These are phyloP conservation scores for Muscicapa comitata DNA, from an alignment of 2,797 vertebrate genomes.

Conservation along the genomic window DNA sequence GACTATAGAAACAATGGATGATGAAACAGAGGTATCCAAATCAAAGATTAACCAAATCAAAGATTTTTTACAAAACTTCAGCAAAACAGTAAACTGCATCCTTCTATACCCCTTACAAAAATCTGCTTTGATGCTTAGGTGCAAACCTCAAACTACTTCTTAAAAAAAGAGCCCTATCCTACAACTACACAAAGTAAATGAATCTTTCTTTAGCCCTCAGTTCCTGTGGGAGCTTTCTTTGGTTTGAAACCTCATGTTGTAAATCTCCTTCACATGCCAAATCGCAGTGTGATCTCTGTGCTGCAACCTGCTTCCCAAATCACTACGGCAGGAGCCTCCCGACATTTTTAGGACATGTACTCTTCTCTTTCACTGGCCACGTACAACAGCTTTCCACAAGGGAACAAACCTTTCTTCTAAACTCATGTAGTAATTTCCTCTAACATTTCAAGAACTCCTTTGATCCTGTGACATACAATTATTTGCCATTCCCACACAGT, in stretches of 20 bases:
- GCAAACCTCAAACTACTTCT: background rate
- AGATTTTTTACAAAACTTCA: background rate
- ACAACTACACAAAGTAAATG: background rate
- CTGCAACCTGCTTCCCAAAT: background rate
- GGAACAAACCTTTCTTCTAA: slow-evolving; percentile 3
- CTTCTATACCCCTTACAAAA: background rate
- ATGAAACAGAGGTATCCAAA: background rate
- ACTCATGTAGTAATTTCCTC: slow-evolving; percentile 16
- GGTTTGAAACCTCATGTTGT: background rate
- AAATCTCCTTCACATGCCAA: background rate
- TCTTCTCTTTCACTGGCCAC: background rate
- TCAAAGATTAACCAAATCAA: background rate
- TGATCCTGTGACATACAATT: background rate
- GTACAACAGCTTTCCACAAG: background rate
- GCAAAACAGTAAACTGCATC: background rate
- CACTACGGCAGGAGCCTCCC: background rate
- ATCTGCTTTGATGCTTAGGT: background rate
- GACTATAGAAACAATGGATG: background rate
- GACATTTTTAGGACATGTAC: background rate
- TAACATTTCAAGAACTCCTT: slow-evolving; percentile 2
- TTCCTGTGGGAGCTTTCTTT: background rate
- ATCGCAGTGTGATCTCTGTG: background rate
- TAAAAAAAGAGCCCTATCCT: background rate
- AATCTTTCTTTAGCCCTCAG: background rate
- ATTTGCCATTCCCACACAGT: background rate